phyloP scores from a whole-genome alignment of 2,113 vertebrate species.

The Nothocercus julius region DNA sequence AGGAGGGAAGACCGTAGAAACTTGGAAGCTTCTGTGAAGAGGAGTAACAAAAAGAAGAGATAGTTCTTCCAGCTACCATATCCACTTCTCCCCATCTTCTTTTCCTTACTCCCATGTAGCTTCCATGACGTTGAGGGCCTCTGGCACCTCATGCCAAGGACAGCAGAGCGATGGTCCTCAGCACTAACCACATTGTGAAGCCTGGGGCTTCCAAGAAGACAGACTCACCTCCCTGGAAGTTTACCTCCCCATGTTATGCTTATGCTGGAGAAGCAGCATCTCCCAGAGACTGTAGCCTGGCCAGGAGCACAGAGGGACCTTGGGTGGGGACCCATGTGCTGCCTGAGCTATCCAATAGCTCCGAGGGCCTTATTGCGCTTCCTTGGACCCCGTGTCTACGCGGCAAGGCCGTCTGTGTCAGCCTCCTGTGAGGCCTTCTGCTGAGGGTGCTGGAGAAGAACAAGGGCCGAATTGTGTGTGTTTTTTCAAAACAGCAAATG shows the following conservation, averaged over 20 bases:
- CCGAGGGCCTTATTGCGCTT: not conserved
- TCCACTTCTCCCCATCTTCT: not conserved
- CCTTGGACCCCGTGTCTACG: not conserved
- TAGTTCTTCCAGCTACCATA: not conserved
- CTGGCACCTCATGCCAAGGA: not conserved
- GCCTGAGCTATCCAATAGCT: not conserved
- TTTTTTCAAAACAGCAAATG: not conserved
- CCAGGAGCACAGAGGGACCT: rapidly evolving
- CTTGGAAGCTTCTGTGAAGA: not conserved
- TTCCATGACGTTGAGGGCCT: not conserved
- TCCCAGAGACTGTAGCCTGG: not conserved
- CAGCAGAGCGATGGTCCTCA: no score
- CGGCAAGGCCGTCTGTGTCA: rapidly evolving
- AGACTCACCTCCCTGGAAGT: not conserved
- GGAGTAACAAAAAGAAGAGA: not conserved
- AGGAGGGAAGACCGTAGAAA: not conserved
- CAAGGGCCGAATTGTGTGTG: not conserved
- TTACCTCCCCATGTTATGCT: no score
- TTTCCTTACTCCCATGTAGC: not conserved
- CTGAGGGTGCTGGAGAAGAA: not conserved
- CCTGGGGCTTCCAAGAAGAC: not conserved
- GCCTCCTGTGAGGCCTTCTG: not conserved
- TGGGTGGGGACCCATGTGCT: not conserved
- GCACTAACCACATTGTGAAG: not conserved
- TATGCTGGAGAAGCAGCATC: not conserved